Evolutionary conservation across 2,888 invertebrate species (phyloP), one percentile per base, ranked within the genome.

Genomic region (Lepidocyrtinus sp.): DNA sequence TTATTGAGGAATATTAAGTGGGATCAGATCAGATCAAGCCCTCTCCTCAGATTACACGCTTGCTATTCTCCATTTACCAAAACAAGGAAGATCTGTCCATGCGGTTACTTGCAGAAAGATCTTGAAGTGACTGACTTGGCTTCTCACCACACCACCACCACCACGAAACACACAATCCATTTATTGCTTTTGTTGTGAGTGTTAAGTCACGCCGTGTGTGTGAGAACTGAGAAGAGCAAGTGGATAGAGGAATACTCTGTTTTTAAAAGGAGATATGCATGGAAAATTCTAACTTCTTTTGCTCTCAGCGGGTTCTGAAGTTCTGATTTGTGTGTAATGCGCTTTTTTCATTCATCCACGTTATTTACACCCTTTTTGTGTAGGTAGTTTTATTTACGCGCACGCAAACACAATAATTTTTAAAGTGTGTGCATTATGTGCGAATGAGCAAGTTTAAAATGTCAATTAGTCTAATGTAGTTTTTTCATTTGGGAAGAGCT

Each of bases 381-480:
- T 12, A 36, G n/a, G 59, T 59, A n/a, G n/a, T n/a, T n/a, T 59
- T 59, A 59, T 59, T 59, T 59, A 59, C 59, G 59, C 22, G 59
- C 59, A 21, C 59, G 21, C 59, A 59, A n/a, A 59, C 19, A 59
- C 59, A 19, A 59, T 59, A 59, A 21, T 59, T 59, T 59, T 59
- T n/a, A 21, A 59, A 55, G n/a, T 69, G 45, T 69, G 24, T 50
- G 50, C 22, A 70, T 79, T 81, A 76, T 76, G 76, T 82, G 80
- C 67, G 75, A 82, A 82, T 82, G 68, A 79, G 75, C 65, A 82
- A 75, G 79, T 76, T 70, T 76, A 76, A 80, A 82, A 84, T 84
- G 82, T 83, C 81, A 84, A 82, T 84, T 84, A 83, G 82, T 72
- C 81, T 79, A 75, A 71, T 75, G 79, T 77, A 81, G 81, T 82